Evolutionary conservation across 1,140 invertebrate species (phyloP).

Genomic region (Rhyzopertha dominica): DNA sequence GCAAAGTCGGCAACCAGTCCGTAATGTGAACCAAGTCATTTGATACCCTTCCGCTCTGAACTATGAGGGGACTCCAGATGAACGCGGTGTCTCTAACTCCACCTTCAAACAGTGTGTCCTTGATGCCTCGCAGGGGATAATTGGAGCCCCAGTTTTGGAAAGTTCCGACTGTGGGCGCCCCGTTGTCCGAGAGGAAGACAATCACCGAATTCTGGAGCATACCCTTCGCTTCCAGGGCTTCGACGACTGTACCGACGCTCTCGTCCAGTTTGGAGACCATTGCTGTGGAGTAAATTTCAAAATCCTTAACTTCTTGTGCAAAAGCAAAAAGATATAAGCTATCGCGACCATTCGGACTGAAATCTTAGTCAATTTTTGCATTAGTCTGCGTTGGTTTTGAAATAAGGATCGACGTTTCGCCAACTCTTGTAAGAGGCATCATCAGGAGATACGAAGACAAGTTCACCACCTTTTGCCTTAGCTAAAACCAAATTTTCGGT

Average conservation of each 20-base stretch:
- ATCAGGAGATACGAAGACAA: no score
- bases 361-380: no score
- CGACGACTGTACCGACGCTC: conserved; percentile 60
- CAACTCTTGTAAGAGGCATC: no score
- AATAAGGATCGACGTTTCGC: no score
- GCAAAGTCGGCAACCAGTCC: conserved; percentile 65
- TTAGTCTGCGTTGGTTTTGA: no score
- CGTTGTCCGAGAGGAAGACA: conserved; percentile 67
- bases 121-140: conserved; percentile 59
- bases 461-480: no score
- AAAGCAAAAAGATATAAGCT: not conserved
- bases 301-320: no score
- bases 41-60: conserved; percentile 49
- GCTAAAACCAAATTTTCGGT: no score
- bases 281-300: conserved; percentile 49
- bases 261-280: conserved; percentile 70
- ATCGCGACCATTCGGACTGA: no score
- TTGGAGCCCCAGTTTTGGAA: conserved; percentile 60
- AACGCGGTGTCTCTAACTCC: conserved; percentile 60
- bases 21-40: conserved; percentile 62
- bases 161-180: conserved; percentile 47
- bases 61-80: conserved; percentile 51
- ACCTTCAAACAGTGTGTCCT: conserved; percentile 57
- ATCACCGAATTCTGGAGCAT: conserved; percentile 66
- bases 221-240: conserved; percentile 52